Evolutionary conservation across 2,888 invertebrate species (phyloP).

Genomic region (Druceiella hillmani): DNA sequence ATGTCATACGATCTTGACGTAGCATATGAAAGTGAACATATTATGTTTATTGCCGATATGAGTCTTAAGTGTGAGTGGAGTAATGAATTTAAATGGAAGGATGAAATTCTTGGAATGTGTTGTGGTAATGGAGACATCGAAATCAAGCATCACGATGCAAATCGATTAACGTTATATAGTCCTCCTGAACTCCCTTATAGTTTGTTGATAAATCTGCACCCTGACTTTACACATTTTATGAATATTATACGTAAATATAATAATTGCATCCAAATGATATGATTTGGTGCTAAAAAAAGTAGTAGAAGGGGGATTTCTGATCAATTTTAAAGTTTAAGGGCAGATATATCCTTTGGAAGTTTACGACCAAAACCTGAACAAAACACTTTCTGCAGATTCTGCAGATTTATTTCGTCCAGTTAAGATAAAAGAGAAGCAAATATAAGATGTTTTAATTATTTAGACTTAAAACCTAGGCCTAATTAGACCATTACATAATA

Average conservation of each 20-base stretch:
- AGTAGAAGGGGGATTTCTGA: neutral
- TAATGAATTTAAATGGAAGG: neutral
- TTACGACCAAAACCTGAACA: neutral
- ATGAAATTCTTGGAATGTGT: neutral
- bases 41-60: neutral
- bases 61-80: neutral
- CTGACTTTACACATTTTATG: neutral
- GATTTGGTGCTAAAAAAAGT: neutral
- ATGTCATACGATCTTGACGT: neutral
- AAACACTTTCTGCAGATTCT: neutral
- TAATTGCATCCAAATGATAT: neutral
- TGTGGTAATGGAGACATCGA: neutral
- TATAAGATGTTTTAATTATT: neutral
- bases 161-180: neutral
- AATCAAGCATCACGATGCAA: no score
- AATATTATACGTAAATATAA: neutral
- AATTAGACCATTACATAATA: neutral
- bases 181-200: neutral
- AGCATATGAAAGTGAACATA: neutral
- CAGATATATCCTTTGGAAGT: neutral
- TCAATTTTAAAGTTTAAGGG: neutral
- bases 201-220: neutral
- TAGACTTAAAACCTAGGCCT: neutral
- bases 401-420: neutral
- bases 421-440: neutral